These are phyloP conservation scores for Clunio marinus DNA, from an alignment of 2,888 invertebrate genomes.

Conservation along the genomic window DNA sequence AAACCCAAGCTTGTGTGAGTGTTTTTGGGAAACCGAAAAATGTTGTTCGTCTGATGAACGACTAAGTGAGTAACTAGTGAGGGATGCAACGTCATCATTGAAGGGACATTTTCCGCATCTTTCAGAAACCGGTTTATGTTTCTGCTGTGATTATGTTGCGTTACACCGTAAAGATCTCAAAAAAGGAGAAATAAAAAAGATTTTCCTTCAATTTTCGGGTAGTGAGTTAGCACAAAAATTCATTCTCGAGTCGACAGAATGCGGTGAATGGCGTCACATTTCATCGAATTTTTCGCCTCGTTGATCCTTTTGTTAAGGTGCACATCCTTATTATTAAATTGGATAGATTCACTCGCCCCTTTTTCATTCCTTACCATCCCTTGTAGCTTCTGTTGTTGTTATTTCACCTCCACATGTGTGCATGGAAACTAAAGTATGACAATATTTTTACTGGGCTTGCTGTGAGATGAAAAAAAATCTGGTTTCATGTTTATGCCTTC, in stretches of 20 bases:
- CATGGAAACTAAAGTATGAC: constrained; percentile 14
- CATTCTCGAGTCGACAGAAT: constrained; percentile 16
- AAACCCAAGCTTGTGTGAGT: constrained; percentile 12
- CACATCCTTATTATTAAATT: constrained; percentile 39
- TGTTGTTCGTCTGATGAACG: constrained; percentile 37
- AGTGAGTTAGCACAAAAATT: constrained; percentile 28
- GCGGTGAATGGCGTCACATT: constrained; percentile 50
- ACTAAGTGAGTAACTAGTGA: neutral
- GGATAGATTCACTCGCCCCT: constrained; percentile 37
- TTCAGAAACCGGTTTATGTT: neutral
- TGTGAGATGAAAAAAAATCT: constrained; percentile 24
- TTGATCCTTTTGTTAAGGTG: constrained; percentile 50
- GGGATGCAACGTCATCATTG: neutral
- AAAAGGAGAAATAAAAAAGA: no score
- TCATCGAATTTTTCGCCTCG: constrained; percentile 55
- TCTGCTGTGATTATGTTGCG: constrained; percentile 29
- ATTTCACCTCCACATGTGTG: constrained; percentile 16
- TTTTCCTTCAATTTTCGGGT: neutral
- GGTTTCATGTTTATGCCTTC: constrained; percentile 14
- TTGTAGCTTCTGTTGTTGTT: neutral
- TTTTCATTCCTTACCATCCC: constrained; percentile 19
- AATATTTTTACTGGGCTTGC: constrained; percentile 34
- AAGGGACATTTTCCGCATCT: neutral
- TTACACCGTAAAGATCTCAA: constrained; percentile 21
- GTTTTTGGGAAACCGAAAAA: constrained; percentile 31